Conservation (phyloP, 2,888 invertebrate genomes). For the Sepiola atlantica region DNA sequence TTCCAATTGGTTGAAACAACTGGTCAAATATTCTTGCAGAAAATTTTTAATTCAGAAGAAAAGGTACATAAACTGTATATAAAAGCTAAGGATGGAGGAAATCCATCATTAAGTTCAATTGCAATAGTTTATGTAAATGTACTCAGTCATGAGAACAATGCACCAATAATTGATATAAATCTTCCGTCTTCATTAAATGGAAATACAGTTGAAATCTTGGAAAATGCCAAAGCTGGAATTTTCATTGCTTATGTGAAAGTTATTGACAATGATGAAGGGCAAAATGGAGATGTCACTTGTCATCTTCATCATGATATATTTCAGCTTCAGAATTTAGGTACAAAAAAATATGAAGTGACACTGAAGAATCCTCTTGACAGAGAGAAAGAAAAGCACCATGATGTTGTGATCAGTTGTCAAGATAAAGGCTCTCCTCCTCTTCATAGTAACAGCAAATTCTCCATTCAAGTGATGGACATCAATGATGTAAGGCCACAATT, state of each 20-base stretch:
- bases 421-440: conserved; percentile 32
- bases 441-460: conserved; percentile 32
- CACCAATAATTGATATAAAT: conserved; percentile 80
- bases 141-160: conserved; percentile 92
- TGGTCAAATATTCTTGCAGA: background rate
- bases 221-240: conserved; percentile 57
- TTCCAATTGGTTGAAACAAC: background rate
- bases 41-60: background rate
- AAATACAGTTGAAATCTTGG: conserved; percentile 55
- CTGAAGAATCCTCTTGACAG: background rate
- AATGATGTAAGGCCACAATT: background rate
- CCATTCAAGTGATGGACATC: background rate
- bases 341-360: conserved; percentile 56
- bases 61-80: background rate
- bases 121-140: conserved; percentile 75
- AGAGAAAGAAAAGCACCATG: background rate
- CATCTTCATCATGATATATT: conserved; percentile 54
- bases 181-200: conserved; percentile 50
- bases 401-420: background rate
- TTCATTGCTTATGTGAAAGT: conserved; percentile 59
- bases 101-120: conserved; percentile 49
- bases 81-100: background rate
- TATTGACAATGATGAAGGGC: conserved; percentile 57
- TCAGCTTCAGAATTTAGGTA: conserved; percentile 55
- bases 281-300: conserved; percentile 61